Percentiles rank a stretch among this genome's conserved stretches.
Evolutionary conservation across 1,140 invertebrate genomes (phyloP).

Genomic region (Pinna nobilis): DNA sequence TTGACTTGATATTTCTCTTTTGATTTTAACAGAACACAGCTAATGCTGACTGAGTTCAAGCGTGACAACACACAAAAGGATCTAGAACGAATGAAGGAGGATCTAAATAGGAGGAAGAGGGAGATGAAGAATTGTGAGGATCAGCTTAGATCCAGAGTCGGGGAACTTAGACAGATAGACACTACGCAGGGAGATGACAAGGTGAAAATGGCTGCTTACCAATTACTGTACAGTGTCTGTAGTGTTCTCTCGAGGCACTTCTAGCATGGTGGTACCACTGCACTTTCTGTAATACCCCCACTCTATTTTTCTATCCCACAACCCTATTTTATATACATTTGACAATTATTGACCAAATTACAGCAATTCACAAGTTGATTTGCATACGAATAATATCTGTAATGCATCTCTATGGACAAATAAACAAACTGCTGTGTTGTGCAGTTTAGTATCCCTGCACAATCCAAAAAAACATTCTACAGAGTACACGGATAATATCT

Average conservation of each 20-base stretch:
- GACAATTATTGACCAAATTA: no score
- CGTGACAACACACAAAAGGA: slow-evolving; percentile 63
- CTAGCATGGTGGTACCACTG: background rate
- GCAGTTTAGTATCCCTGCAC: no score
- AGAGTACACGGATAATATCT: no score
- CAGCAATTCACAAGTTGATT: no score
- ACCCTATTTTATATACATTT: no score
- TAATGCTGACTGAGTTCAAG: slow-evolving; percentile 71
- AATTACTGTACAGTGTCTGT: background rate
- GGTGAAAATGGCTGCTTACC: slow-evolving; percentile 9
- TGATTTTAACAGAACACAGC: slow-evolving; percentile 55
- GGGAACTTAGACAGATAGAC: slow-evolving; percentile 42
- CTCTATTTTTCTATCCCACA: no score
- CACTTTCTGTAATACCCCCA: no score
- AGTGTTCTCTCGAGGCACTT: background rate
- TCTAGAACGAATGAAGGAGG: slow-evolving; percentile 57
- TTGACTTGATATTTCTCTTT: background rate
- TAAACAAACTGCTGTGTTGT: no score
- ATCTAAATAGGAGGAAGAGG: slow-evolving; percentile 55
- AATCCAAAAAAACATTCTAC: no score
- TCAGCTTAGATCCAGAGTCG: slow-evolving; percentile 50
- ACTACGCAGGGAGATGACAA: slow-evolving; percentile 27
- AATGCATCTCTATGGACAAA: no score
- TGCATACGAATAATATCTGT: no score
- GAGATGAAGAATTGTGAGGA: slow-evolving; percentile 54